phyloP scores from a whole-genome alignment of 2,888 invertebrate species.

The Cryptops parisi region DNA sequence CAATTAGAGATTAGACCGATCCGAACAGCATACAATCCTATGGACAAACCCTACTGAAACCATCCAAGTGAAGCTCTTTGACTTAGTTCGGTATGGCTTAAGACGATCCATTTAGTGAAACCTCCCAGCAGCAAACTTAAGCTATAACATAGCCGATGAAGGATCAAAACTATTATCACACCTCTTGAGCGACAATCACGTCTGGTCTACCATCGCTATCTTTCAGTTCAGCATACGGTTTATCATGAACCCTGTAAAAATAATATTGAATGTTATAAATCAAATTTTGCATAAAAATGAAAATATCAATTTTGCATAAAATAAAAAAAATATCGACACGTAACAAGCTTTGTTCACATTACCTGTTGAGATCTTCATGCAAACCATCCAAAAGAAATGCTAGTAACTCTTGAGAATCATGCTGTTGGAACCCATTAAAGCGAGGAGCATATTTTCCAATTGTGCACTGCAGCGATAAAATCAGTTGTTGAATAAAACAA shows the following conservation, averaged over 20 bases:
- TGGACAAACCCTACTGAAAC: too few species aligned
- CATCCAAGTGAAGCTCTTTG: too few species aligned
- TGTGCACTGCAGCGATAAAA: conserved; percentile 57
- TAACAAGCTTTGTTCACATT: neutral
- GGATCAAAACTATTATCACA: too few species aligned
- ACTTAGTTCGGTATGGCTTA: too few species aligned
- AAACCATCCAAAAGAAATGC: conserved; percentile 82
- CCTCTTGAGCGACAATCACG: conserved; percentile 43
- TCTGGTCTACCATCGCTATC: conserved; percentile 65
- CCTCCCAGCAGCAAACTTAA: too few species aligned
- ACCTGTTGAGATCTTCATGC: conserved; percentile 73
- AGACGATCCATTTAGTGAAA: too few species aligned
- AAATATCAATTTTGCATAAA: neutral
- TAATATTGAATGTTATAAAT: neutral
- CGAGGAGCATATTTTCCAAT: conserved; percentile 74
- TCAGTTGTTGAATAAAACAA: conserved; percentile 16
- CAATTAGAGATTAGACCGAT: too few species aligned
- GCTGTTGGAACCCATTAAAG: conserved; percentile 78
- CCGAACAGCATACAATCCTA: too few species aligned
- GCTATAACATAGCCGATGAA: too few species aligned
- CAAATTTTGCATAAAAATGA: too few species aligned
- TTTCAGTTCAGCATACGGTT: conserved; percentile 55
- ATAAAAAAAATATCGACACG: neutral
- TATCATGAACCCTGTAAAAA: conserved; percentile 44
- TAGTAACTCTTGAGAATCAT: conserved; percentile 84